A percentile compares a stretch with the other conserved stretches of the same genome.
phyloP scores from a whole-genome alignment of 2,888 invertebrate genomes.

The Hemistola chrysoprasaria region DNA sequence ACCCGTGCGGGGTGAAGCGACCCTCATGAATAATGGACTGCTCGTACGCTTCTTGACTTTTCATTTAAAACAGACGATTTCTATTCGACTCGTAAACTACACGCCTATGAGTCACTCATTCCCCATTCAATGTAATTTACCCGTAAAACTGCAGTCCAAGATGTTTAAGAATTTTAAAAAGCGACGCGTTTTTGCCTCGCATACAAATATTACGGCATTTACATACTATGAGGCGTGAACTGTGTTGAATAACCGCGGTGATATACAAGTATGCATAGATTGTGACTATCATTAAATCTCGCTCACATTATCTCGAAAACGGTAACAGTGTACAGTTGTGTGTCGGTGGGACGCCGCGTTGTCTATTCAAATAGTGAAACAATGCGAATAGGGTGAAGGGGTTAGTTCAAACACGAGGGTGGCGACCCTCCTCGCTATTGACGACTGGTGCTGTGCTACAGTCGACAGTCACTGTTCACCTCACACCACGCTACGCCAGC shows the following conservation, averaged over 20 bases:
- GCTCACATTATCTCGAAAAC: constrained; percentile 70
- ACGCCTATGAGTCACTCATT: constrained; percentile 78
- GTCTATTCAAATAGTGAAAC: constrained; percentile 75
- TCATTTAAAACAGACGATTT: constrained; percentile 79
- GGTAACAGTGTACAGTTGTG: constrained; percentile 77
- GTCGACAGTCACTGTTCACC: constrained; percentile 30
- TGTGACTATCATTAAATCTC: constrained; percentile 66
- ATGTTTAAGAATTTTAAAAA: constrained; percentile 69
- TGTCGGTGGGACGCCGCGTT: constrained; percentile 50
- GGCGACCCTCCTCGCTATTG: constrained; percentile 58
- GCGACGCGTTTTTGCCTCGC: constrained; percentile 51
- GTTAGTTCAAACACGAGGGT: constrained; percentile 66
- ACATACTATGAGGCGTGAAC: constrained; percentile 18
- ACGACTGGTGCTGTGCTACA: constrained; percentile 56
- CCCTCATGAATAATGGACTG: constrained; percentile 77
- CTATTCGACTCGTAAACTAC: constrained; percentile 77
- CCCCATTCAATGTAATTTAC: constrained; percentile 76
- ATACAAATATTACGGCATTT: constrained; percentile 40
- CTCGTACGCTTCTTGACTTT: constrained; percentile 76
- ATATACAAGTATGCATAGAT: constrained; percentile 39
- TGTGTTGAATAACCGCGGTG: constrained; percentile 11
- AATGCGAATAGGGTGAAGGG: constrained; percentile 73
- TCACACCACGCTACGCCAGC: constrained; percentile 33
- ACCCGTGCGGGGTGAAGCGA: constrained; percentile 62
- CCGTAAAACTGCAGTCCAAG: constrained; percentile 72